Evolutionary conservation across 2,888 invertebrate species (phyloP).

Genomic region (Microctonus brassicae): DNA sequence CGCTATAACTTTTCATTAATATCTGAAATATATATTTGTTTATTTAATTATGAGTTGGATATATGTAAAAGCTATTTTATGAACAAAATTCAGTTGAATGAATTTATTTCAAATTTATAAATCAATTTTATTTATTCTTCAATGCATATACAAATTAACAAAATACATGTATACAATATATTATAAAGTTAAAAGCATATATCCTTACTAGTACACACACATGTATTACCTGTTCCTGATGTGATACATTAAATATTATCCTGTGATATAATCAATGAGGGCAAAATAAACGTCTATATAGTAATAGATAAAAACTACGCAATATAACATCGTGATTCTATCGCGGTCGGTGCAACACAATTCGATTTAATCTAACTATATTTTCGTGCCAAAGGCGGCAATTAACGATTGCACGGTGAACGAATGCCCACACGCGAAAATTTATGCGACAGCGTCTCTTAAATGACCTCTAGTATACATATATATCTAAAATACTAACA

Average conservation of each 20-base stretch:
- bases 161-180: too few relatives aligned
- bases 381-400: constrained; percentile 49
- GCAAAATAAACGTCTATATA: neutral
- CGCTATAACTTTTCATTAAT: too few relatives aligned
- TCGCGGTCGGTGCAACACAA: constrained; percentile 31
- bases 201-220: too few relatives aligned
- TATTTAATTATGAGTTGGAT: too few relatives aligned
- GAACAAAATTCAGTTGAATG: too few relatives aligned
- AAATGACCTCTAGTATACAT: neutral
- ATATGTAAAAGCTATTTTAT: too few relatives aligned
- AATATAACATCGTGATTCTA: constrained; percentile 20
- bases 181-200: too few relatives aligned
- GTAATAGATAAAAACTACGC: constrained; percentile 1
- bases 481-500: constrained; percentile 28
- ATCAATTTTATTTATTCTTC: too few relatives aligned
- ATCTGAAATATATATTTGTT: too few relatives aligned
- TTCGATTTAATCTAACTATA: constrained; percentile 36
- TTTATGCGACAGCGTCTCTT: constrained; percentile 57
- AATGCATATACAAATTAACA: too few relatives aligned
- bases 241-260: neutral
- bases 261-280: constrained; percentile 15
- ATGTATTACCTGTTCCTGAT: neutral
- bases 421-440: constrained; percentile 59
- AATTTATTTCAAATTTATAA: too few relatives aligned
- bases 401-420: constrained; percentile 60